Percentiles rank a stretch among this genome's conserved stretches.
These are phyloP conservation scores for Pammene fasciana DNA, from an alignment of 2,888 invertebrate genomes.

Conservation along the genomic window DNA sequence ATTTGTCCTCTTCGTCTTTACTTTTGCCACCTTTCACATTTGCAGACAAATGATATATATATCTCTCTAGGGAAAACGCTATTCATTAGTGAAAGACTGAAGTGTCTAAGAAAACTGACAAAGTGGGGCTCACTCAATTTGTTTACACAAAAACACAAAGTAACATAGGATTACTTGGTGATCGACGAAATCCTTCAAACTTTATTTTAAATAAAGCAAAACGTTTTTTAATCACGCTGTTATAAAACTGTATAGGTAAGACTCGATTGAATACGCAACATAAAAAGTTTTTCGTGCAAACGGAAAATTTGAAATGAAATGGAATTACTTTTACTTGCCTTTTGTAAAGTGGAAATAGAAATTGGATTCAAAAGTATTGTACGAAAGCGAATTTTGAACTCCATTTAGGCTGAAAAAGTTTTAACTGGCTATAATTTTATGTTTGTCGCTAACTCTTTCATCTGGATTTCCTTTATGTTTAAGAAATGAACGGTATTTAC, in stretches of 20 bases:
- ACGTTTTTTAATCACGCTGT: neutral
- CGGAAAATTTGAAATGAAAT: constrained; percentile 31
- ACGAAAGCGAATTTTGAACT: constrained; percentile 29
- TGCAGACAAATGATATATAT: too few species aligned
- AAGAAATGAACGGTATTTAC: too few species aligned
- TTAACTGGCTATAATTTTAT: constrained; percentile 24
- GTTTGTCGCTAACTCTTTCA: constrained; percentile 1
- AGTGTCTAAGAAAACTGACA: too few species aligned
- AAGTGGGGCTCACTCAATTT: too few species aligned
- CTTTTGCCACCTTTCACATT: too few species aligned
- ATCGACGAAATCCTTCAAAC: too few species aligned
- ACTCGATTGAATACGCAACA: constrained; percentile 19
- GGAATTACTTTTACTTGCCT: constrained; percentile 39
- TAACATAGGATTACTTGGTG: too few species aligned
- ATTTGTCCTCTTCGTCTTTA: too few species aligned
- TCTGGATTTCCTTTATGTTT: neutral
- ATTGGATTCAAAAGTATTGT: constrained; percentile 37
- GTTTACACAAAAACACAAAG: too few species aligned
- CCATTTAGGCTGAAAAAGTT: constrained; percentile 28
- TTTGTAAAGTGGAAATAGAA: constrained; percentile 31
- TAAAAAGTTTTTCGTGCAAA: constrained; percentile 25
- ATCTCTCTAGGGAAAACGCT: too few species aligned
- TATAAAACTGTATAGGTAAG: neutral
- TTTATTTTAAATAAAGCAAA: too few species aligned
- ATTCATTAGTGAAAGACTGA: too few species aligned